Evolutionary conservation across 2,797 vertebrate genomes (phyloP).

Genomic region (Neosilurus mollespiculum): DNA sequence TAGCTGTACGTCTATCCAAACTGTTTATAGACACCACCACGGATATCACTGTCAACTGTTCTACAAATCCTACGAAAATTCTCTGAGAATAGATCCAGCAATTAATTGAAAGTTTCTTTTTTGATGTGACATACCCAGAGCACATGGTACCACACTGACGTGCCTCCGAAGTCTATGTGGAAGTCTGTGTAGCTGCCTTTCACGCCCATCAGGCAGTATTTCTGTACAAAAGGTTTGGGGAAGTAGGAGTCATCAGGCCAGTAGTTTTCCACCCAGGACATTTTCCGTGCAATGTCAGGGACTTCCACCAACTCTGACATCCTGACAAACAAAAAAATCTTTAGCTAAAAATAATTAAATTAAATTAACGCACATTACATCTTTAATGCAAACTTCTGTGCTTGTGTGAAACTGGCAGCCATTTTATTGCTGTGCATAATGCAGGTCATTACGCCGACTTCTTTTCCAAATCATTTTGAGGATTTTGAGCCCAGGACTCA

Average conservation of each 20-base stretch:
- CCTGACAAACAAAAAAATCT: slow-evolving; percentile 65
- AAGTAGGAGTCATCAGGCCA: slow-evolving; percentile 99
- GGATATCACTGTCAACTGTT: neutral
- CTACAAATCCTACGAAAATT: neutral
- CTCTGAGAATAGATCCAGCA: neutral
- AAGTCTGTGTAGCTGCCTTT: slow-evolving; percentile 98
- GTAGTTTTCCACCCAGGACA: slow-evolving; percentile 99
- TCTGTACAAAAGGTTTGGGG: slow-evolving; percentile 98
- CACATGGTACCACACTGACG: slow-evolving; percentile 99
- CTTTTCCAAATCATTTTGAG: neutral
- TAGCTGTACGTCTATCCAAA: neutral
- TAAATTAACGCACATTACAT: neutral
- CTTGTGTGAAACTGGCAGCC: neutral
- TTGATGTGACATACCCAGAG: slow-evolving; percentile 84
- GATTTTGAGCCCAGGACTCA: neutral
- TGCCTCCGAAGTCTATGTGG: slow-evolving; percentile 98
- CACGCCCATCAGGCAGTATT: slow-evolving; percentile 98
- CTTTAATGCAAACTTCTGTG: neutral
- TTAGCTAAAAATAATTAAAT: neutral
- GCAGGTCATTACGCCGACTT: neutral
- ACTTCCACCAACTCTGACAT: slow-evolving; percentile 96
- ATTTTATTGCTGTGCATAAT: neutral
- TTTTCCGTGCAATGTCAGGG: slow-evolving; percentile 93
- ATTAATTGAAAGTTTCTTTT: too few species aligned
- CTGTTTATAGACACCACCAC: neutral